Percentiles rank a stretch among this genome's conserved stretches.
Evolutionary conservation across 37 sponge, comb jelly and placozoan genomes (phyloP).

Genomic region (Agelas oroides): DNA sequence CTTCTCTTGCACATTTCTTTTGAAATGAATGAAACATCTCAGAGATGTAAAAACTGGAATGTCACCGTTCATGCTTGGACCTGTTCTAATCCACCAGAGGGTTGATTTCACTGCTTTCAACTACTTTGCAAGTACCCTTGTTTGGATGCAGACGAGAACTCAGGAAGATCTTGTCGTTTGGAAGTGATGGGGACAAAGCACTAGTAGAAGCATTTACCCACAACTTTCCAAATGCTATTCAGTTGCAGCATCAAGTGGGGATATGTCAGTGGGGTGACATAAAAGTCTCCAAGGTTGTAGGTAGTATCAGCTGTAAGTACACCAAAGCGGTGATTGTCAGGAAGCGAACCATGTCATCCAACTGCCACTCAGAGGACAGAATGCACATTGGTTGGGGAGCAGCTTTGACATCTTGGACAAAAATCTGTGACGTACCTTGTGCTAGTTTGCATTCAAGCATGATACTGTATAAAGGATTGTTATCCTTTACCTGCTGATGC

Average conservation of each 20-base stretch:
- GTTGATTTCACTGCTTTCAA: too few relatives aligned
- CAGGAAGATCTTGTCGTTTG: conserved; percentile 42
- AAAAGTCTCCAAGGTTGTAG: conserved; percentile 58
- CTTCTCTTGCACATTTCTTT: conserved; percentile 17
- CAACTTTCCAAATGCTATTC: too few relatives aligned
- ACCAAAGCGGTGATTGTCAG: not conserved
- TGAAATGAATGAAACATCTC: conserved; percentile 34
- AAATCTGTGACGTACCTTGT: conserved; percentile 33
- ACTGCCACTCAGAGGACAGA: conserved; percentile 46
- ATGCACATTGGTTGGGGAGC: conserved; percentile 59
- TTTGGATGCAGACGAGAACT: conserved; percentile 27
- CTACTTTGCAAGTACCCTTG: too few relatives aligned
- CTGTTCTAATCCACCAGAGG: conserved; percentile 16
- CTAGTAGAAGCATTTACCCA: conserved; percentile 38
- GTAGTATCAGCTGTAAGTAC: conserved; percentile 54
- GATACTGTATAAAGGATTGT: conserved; percentile 36
- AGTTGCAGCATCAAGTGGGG: too few relatives aligned
- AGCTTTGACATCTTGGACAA: conserved; percentile 55
- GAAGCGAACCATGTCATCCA: conserved; percentile 40
- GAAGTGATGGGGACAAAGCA: conserved; percentile 33
- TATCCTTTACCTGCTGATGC: not conserved
- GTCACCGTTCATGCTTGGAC: not conserved
- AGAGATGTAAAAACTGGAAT: conserved; percentile 7
- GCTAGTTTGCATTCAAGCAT: conserved; percentile 58
- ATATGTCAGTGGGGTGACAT: conserved; percentile 58